These are phyloP conservation scores for Diabrotica virgifera DNA, from an alignment of 1,140 invertebrate species.

Conservation along the genomic window DNA sequence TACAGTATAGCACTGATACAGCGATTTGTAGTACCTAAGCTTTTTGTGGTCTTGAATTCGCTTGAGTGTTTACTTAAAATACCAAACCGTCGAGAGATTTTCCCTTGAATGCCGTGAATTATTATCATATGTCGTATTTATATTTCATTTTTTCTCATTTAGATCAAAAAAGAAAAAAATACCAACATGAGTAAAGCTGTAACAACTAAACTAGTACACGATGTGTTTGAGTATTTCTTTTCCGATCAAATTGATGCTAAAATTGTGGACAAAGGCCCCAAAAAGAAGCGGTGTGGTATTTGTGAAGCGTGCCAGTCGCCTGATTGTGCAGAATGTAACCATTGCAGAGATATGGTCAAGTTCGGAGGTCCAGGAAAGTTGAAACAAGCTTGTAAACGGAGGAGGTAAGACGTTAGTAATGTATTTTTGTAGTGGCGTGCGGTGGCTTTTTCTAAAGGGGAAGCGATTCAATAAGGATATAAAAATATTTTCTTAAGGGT, in stretches of 20 bases:
- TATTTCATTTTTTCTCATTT: too few relatives aligned
- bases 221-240: constrained; percentile 81
- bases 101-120: too few relatives aligned
- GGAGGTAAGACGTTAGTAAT: constrained; percentile 23
- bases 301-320: constrained; percentile 87
- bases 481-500: too few relatives aligned
- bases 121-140: too few relatives aligned
- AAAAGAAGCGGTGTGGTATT: constrained; percentile 75
- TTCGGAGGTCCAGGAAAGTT: constrained; percentile 84
- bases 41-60: too few relatives aligned
- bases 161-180: background rate
- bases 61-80: too few relatives aligned
- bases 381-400: constrained; percentile 73
- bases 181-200: constrained; percentile 66
- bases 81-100: too few relatives aligned
- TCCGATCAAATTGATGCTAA: constrained; percentile 65
- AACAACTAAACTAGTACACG: constrained; percentile 74
- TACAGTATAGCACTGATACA: too few relatives aligned
- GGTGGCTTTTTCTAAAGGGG: too few relatives aligned
- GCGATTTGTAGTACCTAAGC: too few relatives aligned
- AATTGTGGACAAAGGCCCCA: constrained; percentile 49
- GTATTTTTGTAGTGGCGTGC: too few relatives aligned
- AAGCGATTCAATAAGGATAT: too few relatives aligned
- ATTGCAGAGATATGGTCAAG: constrained; percentile 95
- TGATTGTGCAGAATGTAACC: constrained; percentile 89